phyloP scores from a whole-genome alignment of 2,113 vertebrate genomes.

The Lasiurus cinereus region DNA sequence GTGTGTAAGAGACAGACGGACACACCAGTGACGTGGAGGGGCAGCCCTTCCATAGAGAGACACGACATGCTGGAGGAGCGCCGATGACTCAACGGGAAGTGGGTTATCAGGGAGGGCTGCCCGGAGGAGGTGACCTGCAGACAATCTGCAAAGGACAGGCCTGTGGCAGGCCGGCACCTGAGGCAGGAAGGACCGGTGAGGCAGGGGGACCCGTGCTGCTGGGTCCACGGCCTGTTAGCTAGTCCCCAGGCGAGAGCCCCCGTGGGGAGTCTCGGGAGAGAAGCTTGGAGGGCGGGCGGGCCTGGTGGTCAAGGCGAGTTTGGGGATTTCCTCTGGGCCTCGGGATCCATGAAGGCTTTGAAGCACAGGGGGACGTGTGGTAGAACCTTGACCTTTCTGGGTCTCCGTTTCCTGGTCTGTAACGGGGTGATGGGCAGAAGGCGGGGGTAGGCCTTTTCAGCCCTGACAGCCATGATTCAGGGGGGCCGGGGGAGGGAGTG shows the following conservation, averaged over 20 bases:
- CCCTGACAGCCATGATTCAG: neutral
- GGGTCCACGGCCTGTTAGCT: neutral
- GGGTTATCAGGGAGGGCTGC: neutral
- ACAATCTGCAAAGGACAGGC: neutral
- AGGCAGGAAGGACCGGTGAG: neutral
- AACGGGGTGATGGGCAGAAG: neutral
- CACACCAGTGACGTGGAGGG: rapidly evolving
- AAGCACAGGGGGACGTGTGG: neutral
- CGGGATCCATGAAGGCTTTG: neutral
- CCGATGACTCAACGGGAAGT: neutral
- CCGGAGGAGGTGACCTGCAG: neutral
- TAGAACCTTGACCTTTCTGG: neutral
- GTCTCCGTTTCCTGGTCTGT: neutral
- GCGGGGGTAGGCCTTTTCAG: neutral
- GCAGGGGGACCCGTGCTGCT: neutral
- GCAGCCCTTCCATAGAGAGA: neutral
- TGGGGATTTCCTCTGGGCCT: neutral
- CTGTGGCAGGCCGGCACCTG: neutral
- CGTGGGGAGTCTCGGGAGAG: neutral
- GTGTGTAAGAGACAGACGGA: neutral
- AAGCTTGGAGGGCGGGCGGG: neutral
- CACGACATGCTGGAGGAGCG: neutral
- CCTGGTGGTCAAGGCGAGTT: neutral
- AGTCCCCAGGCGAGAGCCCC: neutral
- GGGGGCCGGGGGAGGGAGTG: neutral